Percentiles rank a stretch among this genome's conserved stretches.
Evolutionary conservation across 2,888 invertebrate species (phyloP).

Genomic region (Orchestes rusci): DNA sequence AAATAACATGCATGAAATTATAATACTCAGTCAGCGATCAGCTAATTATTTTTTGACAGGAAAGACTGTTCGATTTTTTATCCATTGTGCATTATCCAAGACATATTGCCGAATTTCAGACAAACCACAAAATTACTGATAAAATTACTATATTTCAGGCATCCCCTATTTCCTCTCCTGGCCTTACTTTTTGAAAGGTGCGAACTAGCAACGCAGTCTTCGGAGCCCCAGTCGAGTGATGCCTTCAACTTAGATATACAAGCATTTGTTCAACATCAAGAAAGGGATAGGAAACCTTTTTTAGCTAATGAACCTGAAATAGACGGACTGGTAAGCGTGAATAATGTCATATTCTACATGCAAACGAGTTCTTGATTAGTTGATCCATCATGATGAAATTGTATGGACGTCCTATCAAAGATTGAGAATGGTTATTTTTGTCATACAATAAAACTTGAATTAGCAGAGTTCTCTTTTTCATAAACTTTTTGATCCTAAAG

Average conservation of each 20-base stretch:
- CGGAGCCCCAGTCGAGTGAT: constrained; percentile 65
- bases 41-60: too few relatives aligned
- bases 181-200: constrained; percentile 92
- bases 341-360: not conserved
- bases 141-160: constrained; percentile 59
- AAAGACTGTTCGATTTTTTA: too few relatives aligned
- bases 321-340: constrained; percentile 73
- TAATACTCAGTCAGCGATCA: too few relatives aligned
- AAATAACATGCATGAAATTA: too few relatives aligned
- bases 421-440: too few relatives aligned
- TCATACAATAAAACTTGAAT: too few relatives aligned
- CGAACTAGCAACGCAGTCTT: constrained; percentile 91
- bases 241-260: constrained; percentile 86
- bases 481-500: too few relatives aligned
- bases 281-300: constrained; percentile 78
- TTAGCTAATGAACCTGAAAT: constrained; percentile 89
- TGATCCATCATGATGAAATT: not conserved
- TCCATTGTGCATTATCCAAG: not conserved
- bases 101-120: too few relatives aligned
- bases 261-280: constrained; percentile 86
- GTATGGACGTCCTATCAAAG: too few relatives aligned
- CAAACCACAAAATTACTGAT: too few relatives aligned
- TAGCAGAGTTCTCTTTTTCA: too few relatives aligned
- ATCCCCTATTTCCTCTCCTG: constrained; percentile 88
- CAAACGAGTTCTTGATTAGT: constrained; percentile 1